A percentile compares a stretch with the other conserved stretches of the same genome.
These are phyloP conservation scores for Phalacrocorax aristotelis DNA, from an alignment of 2,113 vertebrate genomes.

Conservation along the genomic window DNA sequence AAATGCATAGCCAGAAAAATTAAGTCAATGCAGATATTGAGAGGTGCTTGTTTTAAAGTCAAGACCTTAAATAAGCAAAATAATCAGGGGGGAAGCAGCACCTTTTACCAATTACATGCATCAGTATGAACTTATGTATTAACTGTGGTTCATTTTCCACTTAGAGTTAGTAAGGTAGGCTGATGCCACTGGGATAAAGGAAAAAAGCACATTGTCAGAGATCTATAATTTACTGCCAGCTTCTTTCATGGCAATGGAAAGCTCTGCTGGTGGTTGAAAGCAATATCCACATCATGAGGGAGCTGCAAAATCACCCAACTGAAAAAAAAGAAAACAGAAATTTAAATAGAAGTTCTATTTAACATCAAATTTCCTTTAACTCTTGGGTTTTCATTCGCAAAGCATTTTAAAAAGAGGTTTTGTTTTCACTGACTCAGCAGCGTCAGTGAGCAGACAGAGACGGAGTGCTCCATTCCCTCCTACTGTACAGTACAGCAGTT, in stretches of 20 bases:
- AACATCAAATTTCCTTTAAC: background rate
- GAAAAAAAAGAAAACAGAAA: background rate
- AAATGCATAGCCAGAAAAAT: background rate
- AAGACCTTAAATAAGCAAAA: background rate
- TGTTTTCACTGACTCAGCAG: background rate
- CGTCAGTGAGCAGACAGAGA: background rate
- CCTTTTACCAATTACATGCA: background rate
- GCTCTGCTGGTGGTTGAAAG: background rate
- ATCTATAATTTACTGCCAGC: background rate
- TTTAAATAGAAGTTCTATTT: background rate
- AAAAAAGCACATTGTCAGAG: background rate
- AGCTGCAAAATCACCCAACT: background rate
- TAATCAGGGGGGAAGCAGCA: too few species aligned
- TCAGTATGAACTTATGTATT: background rate
- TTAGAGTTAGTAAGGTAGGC: background rate
- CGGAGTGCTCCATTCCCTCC: background rate
- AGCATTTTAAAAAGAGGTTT: background rate
- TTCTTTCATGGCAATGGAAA: background rate
- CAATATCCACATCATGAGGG: background rate
- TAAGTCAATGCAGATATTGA: background rate
- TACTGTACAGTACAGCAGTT: fast-evolving
- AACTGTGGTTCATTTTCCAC: background rate
- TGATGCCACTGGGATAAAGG: background rate
- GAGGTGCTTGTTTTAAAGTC: background rate
- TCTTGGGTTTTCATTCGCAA: background rate